phyloP scores from a whole-genome alignment of 2,888 invertebrate genomes.

The Drosophila flavopinicola region DNA sequence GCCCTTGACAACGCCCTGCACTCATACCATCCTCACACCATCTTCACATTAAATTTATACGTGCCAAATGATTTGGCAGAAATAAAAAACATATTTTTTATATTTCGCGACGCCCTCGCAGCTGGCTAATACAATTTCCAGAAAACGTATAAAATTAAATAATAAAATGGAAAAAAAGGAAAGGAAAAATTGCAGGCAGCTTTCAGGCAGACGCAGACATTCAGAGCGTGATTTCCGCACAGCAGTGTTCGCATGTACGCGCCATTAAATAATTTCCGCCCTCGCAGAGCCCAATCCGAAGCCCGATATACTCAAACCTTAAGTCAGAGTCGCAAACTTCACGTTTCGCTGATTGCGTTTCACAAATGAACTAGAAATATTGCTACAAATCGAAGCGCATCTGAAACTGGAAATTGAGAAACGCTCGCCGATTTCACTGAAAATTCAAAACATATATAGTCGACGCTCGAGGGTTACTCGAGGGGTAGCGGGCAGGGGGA shows the following conservation, averaged over 20 bases:
- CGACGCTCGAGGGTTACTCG: neutral
- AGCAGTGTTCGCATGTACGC: slow-evolving; percentile 69
- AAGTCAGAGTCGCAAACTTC: slow-evolving; percentile 28
- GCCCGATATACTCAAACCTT: slow-evolving; percentile 9
- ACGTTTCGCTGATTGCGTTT: slow-evolving; percentile 68
- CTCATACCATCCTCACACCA: neutral
- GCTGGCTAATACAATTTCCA: slow-evolving; percentile 53
- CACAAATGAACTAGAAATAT: slow-evolving; percentile 74
- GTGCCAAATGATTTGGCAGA: slow-evolving; percentile 20
- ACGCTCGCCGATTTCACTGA: slow-evolving; percentile 59
- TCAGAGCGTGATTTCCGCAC: slow-evolving; percentile 78
- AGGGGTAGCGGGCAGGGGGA: neutral
- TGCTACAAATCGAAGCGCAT: slow-evolving; percentile 56
- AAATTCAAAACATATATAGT: slow-evolving; percentile 20
- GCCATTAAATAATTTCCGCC: slow-evolving; percentile 82
- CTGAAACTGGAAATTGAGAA: slow-evolving; percentile 59
- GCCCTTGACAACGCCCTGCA: slow-evolving; percentile 1
- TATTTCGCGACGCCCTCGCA: slow-evolving; percentile 35
- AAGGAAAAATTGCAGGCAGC: slow-evolving; percentile 64
- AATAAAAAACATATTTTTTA: slow-evolving; percentile 45
- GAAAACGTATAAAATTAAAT: slow-evolving; percentile 67
- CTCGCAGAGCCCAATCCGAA: slow-evolving; percentile 41
- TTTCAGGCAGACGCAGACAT: slow-evolving; percentile 44
- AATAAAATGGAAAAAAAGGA: slow-evolving; percentile 47
- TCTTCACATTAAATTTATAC: slow-evolving; percentile 5